Percentiles rank a stretch among this genome's conserved stretches.
phyloP scores from a whole-genome alignment of 2,888 invertebrate genomes.

The Apamea epomidion region DNA sequence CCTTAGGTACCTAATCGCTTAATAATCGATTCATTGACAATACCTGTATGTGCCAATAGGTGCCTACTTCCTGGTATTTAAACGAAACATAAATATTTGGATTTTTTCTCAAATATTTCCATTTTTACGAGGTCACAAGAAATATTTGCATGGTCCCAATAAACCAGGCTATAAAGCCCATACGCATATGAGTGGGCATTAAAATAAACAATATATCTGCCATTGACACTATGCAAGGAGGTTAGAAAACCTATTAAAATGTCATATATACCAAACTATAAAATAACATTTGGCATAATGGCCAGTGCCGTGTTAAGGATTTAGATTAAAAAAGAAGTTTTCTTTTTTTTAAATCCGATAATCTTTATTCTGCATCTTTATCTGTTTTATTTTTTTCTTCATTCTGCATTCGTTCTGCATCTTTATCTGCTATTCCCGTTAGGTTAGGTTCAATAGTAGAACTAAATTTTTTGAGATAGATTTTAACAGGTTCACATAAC shows the following conservation, averaged over 20 bases:
- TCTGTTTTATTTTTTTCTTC: no score
- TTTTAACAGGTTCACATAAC: background rate
- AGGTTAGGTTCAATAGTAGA: background rate
- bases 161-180: background rate
- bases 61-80: slow-evolving; percentile 6
- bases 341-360: slow-evolving; percentile 19
- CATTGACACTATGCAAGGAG: slow-evolving; percentile 43
- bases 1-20: background rate
- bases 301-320: slow-evolving; percentile 10
- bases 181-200: slow-evolving; percentile 6
- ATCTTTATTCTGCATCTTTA: background rate
- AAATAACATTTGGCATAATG: slow-evolving; percentile 55
- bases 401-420: no score
- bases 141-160: slow-evolving; percentile 7
- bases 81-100: background rate
- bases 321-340: slow-evolving; percentile 18
- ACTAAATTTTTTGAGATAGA: no score
- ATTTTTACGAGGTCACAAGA: background rate
- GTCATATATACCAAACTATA: slow-evolving; percentile 56
- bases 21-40: background rate
- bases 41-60: background rate
- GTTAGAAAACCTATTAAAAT: slow-evolving; percentile 69
- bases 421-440: background rate
- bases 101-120: background rate
- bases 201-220: slow-evolving; percentile 39